Percentiles rank a stretch among this genome's conserved stretches.
phyloP scores from a whole-genome alignment of 2,113 vertebrate genomes.

The Gambusia affinis region DNA sequence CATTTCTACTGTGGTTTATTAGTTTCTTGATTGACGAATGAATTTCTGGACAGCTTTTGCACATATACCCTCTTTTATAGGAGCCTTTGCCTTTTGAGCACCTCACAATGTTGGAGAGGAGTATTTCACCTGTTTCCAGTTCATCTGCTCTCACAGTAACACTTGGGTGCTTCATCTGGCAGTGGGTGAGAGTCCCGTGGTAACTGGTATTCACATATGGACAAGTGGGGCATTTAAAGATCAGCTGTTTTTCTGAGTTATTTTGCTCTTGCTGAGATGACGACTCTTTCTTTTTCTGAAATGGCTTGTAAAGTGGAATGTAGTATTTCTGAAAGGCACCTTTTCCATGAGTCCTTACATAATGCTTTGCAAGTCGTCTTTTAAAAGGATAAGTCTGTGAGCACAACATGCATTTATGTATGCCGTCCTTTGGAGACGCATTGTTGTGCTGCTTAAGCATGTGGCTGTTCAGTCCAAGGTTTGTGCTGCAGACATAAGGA shows the following conservation, averaged over 20 bases:
- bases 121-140: conserved; percentile 83
- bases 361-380: conserved; percentile 85
- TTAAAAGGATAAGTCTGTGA: conserved; percentile 82
- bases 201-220: conserved; percentile 86
- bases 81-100: conserved; percentile 73
- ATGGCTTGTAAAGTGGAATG: conserved; percentile 73
- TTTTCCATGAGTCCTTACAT: conserved; percentile 86
- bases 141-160: conserved; percentile 84
- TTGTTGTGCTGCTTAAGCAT: conserved; percentile 84
- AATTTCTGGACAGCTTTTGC: conserved; percentile 85
- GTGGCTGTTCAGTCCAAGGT: conserved; percentile 85
- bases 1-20: conserved; percentile 82
- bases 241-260: conserved; percentile 33
- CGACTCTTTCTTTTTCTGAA: conserved; percentile 71
- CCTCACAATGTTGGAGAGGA: conserved; percentile 73
- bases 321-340: conserved; percentile 86
- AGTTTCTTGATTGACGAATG: conserved; percentile 83
- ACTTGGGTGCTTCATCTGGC: conserved; percentile 87
- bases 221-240: conserved; percentile 88
- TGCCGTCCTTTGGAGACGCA: conserved; percentile 68
- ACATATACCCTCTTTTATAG: conserved; percentile 86
- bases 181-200: conserved; percentile 90
- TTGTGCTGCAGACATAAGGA: conserved; percentile 83
- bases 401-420: conserved; percentile 87
- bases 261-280: conserved; percentile 54